Conservation (phyloP, 2,888 invertebrate species). For the Nymphalis urticae region DNA sequence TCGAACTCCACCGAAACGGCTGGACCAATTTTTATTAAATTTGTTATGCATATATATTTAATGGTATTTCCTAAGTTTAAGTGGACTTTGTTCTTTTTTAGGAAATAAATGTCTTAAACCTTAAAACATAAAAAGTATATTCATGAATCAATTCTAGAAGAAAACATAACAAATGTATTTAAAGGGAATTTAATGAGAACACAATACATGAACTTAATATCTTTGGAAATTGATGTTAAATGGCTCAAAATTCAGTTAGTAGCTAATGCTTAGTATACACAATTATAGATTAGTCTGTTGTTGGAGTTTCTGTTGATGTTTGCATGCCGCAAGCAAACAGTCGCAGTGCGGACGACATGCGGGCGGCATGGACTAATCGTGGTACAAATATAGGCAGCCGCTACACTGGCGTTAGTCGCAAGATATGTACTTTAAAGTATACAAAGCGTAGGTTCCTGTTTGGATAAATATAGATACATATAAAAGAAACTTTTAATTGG, state of each 20-base stretch:
- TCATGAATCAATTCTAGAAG: too few species aligned
- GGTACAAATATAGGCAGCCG: constrained; percentile 7
- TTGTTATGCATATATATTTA: too few species aligned
- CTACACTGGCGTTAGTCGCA: neutral
- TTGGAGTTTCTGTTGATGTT: constrained; percentile 13
- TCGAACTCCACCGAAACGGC: too few species aligned
- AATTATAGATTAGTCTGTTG: constrained; percentile 14
- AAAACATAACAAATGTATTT: too few species aligned
- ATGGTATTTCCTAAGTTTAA: too few species aligned
- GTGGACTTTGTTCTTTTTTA: too few species aligned
- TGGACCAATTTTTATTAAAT: too few species aligned
- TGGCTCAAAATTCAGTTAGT: neutral
- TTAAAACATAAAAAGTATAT: too few species aligned
- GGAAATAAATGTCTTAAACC: too few species aligned
- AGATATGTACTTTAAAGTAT: neutral
- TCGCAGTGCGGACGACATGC: constrained; percentile 28
- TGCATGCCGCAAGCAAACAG: constrained; percentile 22
- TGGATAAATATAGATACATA: neutral
- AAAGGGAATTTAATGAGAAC: too few species aligned
- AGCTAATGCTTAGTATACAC: neutral
- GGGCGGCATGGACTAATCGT: constrained; percentile 11
- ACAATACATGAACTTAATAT: neutral
- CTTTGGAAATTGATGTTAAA: neutral
- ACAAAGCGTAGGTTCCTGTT: neutral
- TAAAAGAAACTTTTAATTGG: too few species aligned